Conservation (phyloP, 2,113 vertebrate genomes). For the Melanotaenia duboulayi region DNA sequence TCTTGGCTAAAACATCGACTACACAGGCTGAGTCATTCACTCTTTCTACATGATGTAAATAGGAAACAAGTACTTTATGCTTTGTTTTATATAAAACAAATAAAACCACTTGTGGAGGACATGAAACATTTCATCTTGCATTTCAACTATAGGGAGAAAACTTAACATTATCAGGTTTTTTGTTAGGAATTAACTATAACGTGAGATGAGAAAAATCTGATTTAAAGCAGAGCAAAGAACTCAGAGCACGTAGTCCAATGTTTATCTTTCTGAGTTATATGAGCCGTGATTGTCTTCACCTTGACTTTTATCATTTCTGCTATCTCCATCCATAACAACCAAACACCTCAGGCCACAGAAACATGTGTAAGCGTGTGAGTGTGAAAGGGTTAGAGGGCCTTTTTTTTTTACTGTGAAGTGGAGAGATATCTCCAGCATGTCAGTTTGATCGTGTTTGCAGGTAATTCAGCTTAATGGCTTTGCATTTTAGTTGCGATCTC, state of each 20-base stretch:
- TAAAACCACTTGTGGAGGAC: background rate
- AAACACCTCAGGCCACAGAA: slow-evolving; percentile 1
- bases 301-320: slow-evolving; percentile 30
- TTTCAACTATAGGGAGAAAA: background rate
- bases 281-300: slow-evolving; percentile 5
- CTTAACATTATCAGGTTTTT: background rate
- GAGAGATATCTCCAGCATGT: background rate
- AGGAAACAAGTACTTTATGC: slow-evolving; percentile 9
- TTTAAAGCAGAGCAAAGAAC: slow-evolving; percentile 4
- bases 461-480: slow-evolving; percentile 59
- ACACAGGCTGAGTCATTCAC: slow-evolving; percentile 10
- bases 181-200: background rate
- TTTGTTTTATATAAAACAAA: background rate
- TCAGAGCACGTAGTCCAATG: slow-evolving; percentile 36
- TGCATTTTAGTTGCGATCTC: slow-evolving; percentile 61
- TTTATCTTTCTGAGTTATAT: slow-evolving; percentile 27
- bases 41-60: slow-evolving; percentile 13
- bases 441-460: slow-evolving; percentile 30
- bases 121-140: background rate
- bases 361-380: background rate
- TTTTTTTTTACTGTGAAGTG: background rate
- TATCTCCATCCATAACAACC: background rate
- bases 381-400: background rate
- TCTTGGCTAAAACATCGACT: background rate
- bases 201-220: background rate